phyloP scores from a whole-genome alignment of 37 sponge, comb jelly and placozoan genomes.

The Hexactinellida sp. region DNA sequence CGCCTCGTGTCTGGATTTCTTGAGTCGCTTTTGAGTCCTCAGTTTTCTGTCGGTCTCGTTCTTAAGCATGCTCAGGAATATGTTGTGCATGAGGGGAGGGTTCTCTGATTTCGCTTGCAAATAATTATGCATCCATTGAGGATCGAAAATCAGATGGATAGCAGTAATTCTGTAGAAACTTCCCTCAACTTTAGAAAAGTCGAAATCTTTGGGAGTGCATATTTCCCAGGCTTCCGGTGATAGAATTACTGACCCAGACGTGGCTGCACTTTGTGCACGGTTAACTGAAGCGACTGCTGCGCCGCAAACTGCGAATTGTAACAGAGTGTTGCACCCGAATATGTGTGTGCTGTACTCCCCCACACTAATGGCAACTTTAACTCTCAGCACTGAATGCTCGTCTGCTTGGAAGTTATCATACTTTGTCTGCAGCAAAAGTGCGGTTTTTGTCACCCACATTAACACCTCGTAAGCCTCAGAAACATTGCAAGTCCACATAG shows the following conservation, averaged over 20 bases:
- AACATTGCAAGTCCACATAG: conserved; percentile 59
- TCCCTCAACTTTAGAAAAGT: background rate
- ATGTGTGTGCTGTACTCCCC: conserved; percentile 25
- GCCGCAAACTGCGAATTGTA: conserved; percentile 28
- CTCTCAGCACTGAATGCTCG: conserved; percentile 34
- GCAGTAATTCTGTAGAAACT: background rate
- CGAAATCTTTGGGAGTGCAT: conserved; percentile 15
- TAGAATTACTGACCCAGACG: conserved; percentile 60
- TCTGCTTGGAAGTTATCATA: conserved; percentile 54
- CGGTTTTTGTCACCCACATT: conserved; percentile 32
- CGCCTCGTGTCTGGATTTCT: background rate
- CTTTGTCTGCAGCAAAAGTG: conserved; percentile 54
- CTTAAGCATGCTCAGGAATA: background rate
- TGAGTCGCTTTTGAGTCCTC: background rate
- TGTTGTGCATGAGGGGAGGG: background rate
- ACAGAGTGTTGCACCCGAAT: conserved; percentile 4
- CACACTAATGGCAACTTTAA: conserved; percentile 65
- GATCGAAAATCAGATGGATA: background rate
- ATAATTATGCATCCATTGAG: conserved; percentile 1
- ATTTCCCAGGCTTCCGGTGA: conserved; percentile 57
- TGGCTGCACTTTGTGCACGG: conserved; percentile 46
- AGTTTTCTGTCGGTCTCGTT: background rate
- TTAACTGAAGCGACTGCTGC: conserved; percentile 73
- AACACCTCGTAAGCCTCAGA: conserved; percentile 33
- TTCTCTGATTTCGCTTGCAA: background rate